Percentiles rank a stretch among this genome's conserved stretches.
Evolutionary conservation across 2,797 vertebrate genomes (phyloP).

Genomic region (Sebastes jordani): DNA sequence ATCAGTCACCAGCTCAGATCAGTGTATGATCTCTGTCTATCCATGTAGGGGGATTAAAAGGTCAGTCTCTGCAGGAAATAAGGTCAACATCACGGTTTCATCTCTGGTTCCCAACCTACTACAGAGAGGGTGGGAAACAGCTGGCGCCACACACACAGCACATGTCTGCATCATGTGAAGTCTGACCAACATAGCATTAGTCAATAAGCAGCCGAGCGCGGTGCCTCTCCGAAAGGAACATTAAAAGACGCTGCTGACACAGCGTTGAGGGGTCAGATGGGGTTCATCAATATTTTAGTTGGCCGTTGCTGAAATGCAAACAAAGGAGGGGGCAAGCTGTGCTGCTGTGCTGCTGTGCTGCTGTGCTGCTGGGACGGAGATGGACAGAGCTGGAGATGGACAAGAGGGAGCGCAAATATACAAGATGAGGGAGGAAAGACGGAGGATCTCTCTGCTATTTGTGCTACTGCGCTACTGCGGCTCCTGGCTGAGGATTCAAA

Average conservation of each 20-base stretch:
- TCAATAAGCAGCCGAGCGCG: conserved; percentile 31
- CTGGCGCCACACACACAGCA: conserved; percentile 19
- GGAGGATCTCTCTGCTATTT: conserved; percentile 16
- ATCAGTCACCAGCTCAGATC: conserved; percentile 15
- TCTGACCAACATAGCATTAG: background rate
- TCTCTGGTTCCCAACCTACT: background rate
- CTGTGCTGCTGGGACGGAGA: background rate
- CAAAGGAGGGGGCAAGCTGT: conserved; percentile 24
- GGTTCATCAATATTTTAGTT: conserved; percentile 76
- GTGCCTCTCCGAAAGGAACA: conserved; percentile 23
- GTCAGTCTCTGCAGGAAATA: conserved; percentile 12
- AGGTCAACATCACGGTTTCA: conserved; percentile 38
- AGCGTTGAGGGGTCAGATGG: conserved; percentile 59
- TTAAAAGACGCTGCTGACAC: conserved; percentile 63
- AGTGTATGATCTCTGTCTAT: conserved; percentile 22
- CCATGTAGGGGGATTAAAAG: conserved; percentile 45
- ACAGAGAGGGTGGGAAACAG: conserved; percentile 22
- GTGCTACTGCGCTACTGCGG: conserved; percentile 11
- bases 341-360: background rate
- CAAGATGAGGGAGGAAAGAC: background rate
- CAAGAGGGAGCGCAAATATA: background rate
- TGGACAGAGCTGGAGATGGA: conserved; percentile 11
- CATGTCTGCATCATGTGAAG: conserved; percentile 28
- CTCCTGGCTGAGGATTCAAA: conserved; percentile 59
- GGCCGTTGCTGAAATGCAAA: conserved; percentile 56